phyloP scores from a whole-genome alignment of 2,113 vertebrate genomes.

The Bungarus multicinctus region DNA sequence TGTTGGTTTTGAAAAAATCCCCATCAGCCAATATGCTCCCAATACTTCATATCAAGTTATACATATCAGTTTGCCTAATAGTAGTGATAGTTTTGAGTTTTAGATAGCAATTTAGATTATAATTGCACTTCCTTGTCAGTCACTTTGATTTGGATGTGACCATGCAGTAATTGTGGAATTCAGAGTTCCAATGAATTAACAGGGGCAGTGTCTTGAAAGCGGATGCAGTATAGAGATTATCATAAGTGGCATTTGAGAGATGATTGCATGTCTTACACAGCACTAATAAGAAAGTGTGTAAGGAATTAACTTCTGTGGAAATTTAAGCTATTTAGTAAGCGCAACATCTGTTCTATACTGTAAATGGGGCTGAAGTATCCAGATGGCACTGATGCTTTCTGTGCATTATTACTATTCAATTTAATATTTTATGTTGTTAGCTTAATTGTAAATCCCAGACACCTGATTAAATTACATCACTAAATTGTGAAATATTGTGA shows the following conservation, averaged over 20 bases:
- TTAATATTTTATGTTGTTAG: constrained; percentile 1
- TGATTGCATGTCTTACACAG: background rate
- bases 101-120: background rate
- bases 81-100: background rate
- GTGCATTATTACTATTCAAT: background rate
- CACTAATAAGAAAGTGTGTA: background rate
- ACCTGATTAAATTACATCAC: constrained; percentile 2
- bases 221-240: background rate
- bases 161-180: background rate
- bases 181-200: background rate
- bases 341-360: background rate
- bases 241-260: background rate
- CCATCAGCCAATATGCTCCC: background rate
- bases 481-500: background rate
- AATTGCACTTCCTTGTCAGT: background rate
- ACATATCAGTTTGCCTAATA: background rate
- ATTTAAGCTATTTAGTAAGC: background rate
- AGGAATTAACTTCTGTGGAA: background rate
- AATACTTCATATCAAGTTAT: background rate
- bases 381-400: background rate
- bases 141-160: background rate
- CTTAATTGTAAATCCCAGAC: background rate
- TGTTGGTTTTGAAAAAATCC: background rate
- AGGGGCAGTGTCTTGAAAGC: background rate
- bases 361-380: background rate